Evolutionary conservation across 2,888 invertebrate species (phyloP).

Genomic region (Achlya flavicornis): DNA sequence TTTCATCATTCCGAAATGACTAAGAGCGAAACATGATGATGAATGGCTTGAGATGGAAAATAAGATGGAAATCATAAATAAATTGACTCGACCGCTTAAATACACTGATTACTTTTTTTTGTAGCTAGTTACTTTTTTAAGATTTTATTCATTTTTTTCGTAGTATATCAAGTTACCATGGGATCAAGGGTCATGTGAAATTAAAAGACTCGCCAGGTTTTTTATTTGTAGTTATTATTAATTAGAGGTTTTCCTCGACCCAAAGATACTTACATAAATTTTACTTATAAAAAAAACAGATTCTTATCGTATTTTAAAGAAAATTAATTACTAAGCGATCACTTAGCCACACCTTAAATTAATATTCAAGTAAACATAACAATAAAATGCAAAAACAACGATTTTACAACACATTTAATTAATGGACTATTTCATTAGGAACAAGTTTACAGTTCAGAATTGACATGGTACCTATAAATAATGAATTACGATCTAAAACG

Average conservation of each 20-base stretch:
- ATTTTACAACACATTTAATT: conserved; percentile 26
- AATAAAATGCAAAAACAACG: conserved; percentile 35
- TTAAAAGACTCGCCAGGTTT: no score
- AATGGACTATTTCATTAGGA: not conserved
- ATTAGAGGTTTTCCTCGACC: no score
- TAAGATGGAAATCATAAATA: not conserved
- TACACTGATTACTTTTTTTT: not conserved
- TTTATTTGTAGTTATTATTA: no score
- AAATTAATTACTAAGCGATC: no score
- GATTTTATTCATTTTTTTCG: no score
- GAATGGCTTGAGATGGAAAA: not conserved
- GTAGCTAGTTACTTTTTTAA: no score
- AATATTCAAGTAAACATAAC: conserved; percentile 25
- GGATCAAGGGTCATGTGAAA: no score
- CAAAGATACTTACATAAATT: no score
- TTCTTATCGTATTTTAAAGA: no score
- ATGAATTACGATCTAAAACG: not conserved
- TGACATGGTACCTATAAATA: not conserved
- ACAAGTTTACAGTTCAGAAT: not conserved
- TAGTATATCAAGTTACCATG: no score
- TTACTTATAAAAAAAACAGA: no score
- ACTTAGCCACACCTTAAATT: not conserved
- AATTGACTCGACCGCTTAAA: not conserved
- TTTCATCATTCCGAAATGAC: not conserved
- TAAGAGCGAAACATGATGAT: not conserved